Evolutionary conservation across 2,797 vertebrate genomes (phyloP).

Genomic region (Pipistrellus pygmaeus): DNA sequence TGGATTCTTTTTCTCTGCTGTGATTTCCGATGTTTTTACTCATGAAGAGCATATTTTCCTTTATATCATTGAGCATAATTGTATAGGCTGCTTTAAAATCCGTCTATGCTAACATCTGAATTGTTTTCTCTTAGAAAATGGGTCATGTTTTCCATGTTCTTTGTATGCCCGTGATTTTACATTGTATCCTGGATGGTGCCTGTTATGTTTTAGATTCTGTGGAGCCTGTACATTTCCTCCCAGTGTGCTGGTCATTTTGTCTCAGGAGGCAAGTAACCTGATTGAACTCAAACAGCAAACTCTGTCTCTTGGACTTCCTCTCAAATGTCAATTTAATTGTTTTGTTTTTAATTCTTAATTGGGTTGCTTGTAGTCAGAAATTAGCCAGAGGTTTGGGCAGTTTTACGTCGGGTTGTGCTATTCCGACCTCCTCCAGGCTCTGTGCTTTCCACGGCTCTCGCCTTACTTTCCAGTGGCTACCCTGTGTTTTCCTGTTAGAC

Average conservation of each 20-base stretch:
- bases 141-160: constrained; percentile 23
- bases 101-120: background rate
- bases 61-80: constrained; percentile 12
- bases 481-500: background rate
- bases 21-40: constrained; percentile 35
- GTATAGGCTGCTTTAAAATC: constrained; percentile 27
- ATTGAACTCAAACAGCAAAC: background rate
- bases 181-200: background rate
- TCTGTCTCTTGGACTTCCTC: background rate
- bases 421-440: background rate
- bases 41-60: background rate
- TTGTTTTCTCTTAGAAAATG: constrained; percentile 53
- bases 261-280: background rate
- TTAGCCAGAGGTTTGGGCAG: background rate
- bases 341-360: background rate
- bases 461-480: background rate
- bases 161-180: background rate
- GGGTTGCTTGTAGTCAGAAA: background rate
- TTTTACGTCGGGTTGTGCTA: background rate
- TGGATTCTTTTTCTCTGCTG: background rate
- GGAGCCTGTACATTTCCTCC: constrained; percentile 17
- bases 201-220: background rate
- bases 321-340: background rate
- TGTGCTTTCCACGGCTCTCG: background rate
- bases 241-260: background rate